Evolutionary conservation across 2,888 invertebrate genomes (phyloP).

Genomic region (Metopia argyrocephala): DNA sequence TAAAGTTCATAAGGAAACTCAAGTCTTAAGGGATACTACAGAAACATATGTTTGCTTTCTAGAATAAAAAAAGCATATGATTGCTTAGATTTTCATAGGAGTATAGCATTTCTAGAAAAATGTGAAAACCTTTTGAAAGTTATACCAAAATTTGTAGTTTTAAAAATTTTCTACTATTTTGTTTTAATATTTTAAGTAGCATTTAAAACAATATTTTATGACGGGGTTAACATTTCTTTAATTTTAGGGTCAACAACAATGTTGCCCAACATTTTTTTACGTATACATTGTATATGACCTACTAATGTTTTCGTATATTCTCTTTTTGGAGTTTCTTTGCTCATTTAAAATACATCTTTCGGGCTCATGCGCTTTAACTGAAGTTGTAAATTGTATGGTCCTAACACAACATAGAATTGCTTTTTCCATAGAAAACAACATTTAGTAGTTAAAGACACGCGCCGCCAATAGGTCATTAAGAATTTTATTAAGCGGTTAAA

Average conservation of each 20-base stretch:
- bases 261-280: not conserved
- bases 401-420: slow-evolving; percentile 52
- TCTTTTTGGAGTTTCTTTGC: not conserved
- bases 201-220: not conserved
- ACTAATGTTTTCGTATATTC: slow-evolving; percentile 1
- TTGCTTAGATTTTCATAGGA: too few relatives aligned
- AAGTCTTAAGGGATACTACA: too few relatives aligned
- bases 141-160: too few relatives aligned
- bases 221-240: not conserved
- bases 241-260: slow-evolving; percentile 23
- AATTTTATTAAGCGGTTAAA: slow-evolving; percentile 39
- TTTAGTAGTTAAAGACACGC: slow-evolving; percentile 58
- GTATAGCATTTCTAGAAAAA: too few relatives aligned
- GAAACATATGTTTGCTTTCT: too few relatives aligned
- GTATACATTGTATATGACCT: slow-evolving; percentile 17
- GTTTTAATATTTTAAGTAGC: not conserved
- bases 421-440: slow-evolving; percentile 39
- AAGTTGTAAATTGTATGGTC: slow-evolving; percentile 44
- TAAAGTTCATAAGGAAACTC: too few relatives aligned
- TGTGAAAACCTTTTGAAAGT: too few relatives aligned
- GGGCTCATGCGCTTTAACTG: slow-evolving; percentile 20
- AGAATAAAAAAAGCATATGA: too few relatives aligned
- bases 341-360: not conserved
- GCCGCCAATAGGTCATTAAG: slow-evolving; percentile 57
- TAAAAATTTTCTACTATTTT: too few relatives aligned